Evolutionary conservation across 1,140 invertebrate genomes (phyloP), one percentile per base, ranked within the genome.

Genomic region (Eueides isabella): DNA sequence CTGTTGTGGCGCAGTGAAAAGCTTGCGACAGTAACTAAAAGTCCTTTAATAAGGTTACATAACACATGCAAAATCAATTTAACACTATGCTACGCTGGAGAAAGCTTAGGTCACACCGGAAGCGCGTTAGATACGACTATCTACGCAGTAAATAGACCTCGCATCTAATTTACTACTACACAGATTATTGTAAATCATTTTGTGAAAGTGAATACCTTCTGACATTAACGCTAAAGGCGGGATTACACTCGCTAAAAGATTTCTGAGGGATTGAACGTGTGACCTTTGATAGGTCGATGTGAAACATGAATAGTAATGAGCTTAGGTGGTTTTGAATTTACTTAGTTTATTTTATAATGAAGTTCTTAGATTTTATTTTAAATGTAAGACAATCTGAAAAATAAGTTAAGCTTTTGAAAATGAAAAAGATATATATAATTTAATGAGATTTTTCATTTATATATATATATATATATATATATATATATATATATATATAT

Each of bases 141-240:
- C 41, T 76, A 76, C 74, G 79, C 75, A 78, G 74, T 79, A 78
- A 72, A 72, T 75, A 74, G 75, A 61, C 35, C 74, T 75, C 5
- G 41, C 41, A 77, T 80, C 78, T 83, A 83, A 84, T 81, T 83
- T 80, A 80, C 77, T 72, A 73, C 67, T 69, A 63, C 38, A 64
- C 69, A 72, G 74, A 72, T 80, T 77, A 80, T 77, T 77, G 76
- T 84, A 84, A 84, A 84, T 84, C 83, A 84, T 81, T 67, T 70
- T 74, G 80, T 74, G 80, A 82, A 83, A 83, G 81, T 79, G 79
- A 79, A 48, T 67, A 66, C 64, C 71, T 64, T 41, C 66, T 67
- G 41, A 44, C 41, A 44, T 44, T 44, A 16, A 44, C 41, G n/a
- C 41, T 44, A 44, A 44, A 44, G 41, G 41, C 41, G 41, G 41